These are phyloP conservation scores for Megaustenia siamemsis DNA, from an alignment of 2,888 invertebrate genomes.

Conservation along the genomic window DNA sequence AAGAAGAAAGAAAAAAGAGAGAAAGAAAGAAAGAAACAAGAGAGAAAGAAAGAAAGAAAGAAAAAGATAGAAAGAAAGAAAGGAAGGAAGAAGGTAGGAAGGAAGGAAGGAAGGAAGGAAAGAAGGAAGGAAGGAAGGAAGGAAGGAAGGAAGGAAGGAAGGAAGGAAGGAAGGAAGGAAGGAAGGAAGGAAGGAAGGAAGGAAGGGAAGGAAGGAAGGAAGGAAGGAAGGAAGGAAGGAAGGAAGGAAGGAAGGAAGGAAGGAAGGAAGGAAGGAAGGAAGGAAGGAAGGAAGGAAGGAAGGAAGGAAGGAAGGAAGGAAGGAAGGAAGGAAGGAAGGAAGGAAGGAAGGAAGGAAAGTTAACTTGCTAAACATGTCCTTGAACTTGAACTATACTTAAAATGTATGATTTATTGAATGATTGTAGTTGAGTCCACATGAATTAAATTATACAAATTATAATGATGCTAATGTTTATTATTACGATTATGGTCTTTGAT, in stretches of 20 bases:
- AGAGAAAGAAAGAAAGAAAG: too few relatives aligned
- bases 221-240: neutral
- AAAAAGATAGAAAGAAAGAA: neutral
- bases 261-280: neutral
- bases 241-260: neutral
- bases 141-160: neutral
- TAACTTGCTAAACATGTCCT: too few relatives aligned
- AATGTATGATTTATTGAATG: too few relatives aligned
- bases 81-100: neutral
- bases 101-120: neutral
- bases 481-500: too few relatives aligned
- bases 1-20: neutral
- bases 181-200: neutral
- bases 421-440: too few relatives aligned
- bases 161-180: neutral
- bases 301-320: neutral
- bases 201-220: neutral
- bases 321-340: conserved; percentile 6
- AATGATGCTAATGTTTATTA: too few relatives aligned
- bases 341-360: too few relatives aligned
- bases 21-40: neutral
- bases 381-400: too few relatives aligned
- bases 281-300: neutral
- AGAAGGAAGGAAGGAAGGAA: neutral
- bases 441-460: too few relatives aligned